phyloP scores from a whole-genome alignment of 1,140 invertebrate genomes.

The Lepidostoma basale region DNA sequence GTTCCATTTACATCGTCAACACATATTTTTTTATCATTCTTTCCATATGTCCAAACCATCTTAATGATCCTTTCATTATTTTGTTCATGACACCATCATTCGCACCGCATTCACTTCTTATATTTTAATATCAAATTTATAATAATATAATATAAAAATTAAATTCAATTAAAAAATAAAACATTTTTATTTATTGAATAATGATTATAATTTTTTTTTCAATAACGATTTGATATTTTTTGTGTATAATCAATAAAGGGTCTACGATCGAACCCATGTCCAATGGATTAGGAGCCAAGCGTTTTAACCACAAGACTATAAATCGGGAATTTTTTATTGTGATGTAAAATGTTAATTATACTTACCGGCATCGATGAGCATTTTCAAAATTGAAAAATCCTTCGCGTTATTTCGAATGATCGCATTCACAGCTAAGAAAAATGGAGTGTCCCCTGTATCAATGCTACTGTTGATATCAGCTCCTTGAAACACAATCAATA shows the following conservation, averaged over 20 bases:
- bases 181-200: neutral
- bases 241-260: neutral
- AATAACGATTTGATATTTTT: neutral
- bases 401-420: constrained; percentile 5
- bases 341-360: neutral
- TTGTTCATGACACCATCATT: too few relatives aligned
- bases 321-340: too few relatives aligned
- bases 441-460: constrained; percentile 9
- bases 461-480: constrained; percentile 27
- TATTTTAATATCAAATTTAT: neutral
- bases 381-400: constrained; percentile 11
- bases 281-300: too few relatives aligned
- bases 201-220: neutral
- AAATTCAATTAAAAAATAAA: neutral
- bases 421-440: constrained; percentile 25
- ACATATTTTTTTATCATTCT: too few relatives aligned
- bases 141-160: neutral
- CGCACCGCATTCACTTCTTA: too few relatives aligned
- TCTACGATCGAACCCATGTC: neutral
- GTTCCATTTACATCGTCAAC: too few relatives aligned
- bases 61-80: too few relatives aligned
- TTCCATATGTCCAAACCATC: too few relatives aligned
- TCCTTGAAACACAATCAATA: constrained; percentile 4
- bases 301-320: too few relatives aligned
- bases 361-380: constrained; percentile 23